Evolutionary conservation across 2,797 vertebrate species (phyloP).

Genomic region (Typhlichthys subterraneus): DNA sequence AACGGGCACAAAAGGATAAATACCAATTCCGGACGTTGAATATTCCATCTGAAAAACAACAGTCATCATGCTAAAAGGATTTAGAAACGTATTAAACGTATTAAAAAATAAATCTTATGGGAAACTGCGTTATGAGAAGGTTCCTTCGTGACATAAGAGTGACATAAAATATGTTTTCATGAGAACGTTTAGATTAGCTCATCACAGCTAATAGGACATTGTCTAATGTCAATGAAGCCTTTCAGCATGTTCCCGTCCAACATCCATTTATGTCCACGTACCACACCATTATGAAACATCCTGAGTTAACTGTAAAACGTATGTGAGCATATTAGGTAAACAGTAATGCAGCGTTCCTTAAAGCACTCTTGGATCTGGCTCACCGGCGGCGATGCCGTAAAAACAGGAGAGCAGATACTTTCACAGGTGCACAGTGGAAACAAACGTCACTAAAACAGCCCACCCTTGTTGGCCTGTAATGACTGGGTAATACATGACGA

Average conservation of each 20-base stretch:
- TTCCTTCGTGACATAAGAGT: slow-evolving; percentile 39
- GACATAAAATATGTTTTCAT: slow-evolving; percentile 9
- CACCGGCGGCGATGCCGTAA: slow-evolving; percentile 38
- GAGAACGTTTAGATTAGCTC: slow-evolving; percentile 12
- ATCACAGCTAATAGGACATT: background rate
- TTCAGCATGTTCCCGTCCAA: background rate
- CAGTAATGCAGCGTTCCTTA: too few relatives aligned
- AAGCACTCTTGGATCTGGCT: slow-evolving; percentile 16
- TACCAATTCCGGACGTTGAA: slow-evolving; percentile 20
- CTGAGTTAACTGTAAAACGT: too few relatives aligned
- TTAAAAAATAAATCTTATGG: slow-evolving; percentile 28
- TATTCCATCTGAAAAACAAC: slow-evolving; percentile 41
- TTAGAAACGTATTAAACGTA: slow-evolving; percentile 11
- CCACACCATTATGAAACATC: slow-evolving; percentile 14
- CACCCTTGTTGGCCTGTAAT: slow-evolving; percentile 45
- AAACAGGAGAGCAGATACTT: slow-evolving; percentile 45
- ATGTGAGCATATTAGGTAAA: too few relatives aligned
- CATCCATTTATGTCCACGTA: background rate
- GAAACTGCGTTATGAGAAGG: slow-evolving; percentile 35
- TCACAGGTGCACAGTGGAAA: slow-evolving; percentile 49
- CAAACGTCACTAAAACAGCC: too few relatives aligned
- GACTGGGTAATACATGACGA: slow-evolving; percentile 64
- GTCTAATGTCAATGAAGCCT: background rate
- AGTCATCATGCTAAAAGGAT: slow-evolving; percentile 26
- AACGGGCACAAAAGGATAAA: slow-evolving; percentile 19